Evolutionary conservation across 2,888 invertebrate species (phyloP), one percentile per base, ranked within the genome.

Genomic region (Dicycla oo): DNA sequence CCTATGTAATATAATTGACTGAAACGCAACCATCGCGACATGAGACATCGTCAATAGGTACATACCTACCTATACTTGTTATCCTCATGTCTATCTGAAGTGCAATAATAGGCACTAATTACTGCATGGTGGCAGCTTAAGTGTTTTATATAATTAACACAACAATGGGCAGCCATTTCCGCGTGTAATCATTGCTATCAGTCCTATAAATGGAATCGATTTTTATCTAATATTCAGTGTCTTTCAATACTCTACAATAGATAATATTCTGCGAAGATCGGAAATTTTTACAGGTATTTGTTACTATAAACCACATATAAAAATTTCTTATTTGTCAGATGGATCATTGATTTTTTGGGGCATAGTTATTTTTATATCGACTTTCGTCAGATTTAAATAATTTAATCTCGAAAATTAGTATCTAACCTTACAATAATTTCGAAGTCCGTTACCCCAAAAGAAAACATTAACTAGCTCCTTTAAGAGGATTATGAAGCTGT

Each of bases 161-260:
- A 68, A 87, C 87, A 87, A 87, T 87, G 56, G 83, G 10, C 26
- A 47, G 56, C 51, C 63, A 70, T 80, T 80, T 82, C 80, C 85
- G 76, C 69, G 60, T 77, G 69, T 80, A 73, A 73, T 75, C 45
- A 30, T 43, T 53, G 54, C 69, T 78, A 70, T 78, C 73, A 76
- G 64, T 73, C 70, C 64, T 84, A 86, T 88, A 86, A 88, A 85
- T 84, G 75, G 73, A 72, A 81, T 75, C 66, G 68, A 68, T 72
- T 81, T 79, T 76, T 56, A 65, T 69, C 38, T 23, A 11, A 67
- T 66, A 56, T 76, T 81, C 81, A 87, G 85, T 83, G 49, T 56
- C 43, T 80, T 61, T 51, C 38, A 15, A 69, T 73, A 64, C 65
- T 56, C 62, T 66, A 20, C 60, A 49, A 65, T 70, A 54, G 73